A percentile compares a stretch with the other conserved stretches of the same genome.
These are phyloP conservation scores for Echinometra lucunter DNA, from an alignment of 53 echinoderm and acorn worm genomes.

Conservation along the genomic window DNA sequence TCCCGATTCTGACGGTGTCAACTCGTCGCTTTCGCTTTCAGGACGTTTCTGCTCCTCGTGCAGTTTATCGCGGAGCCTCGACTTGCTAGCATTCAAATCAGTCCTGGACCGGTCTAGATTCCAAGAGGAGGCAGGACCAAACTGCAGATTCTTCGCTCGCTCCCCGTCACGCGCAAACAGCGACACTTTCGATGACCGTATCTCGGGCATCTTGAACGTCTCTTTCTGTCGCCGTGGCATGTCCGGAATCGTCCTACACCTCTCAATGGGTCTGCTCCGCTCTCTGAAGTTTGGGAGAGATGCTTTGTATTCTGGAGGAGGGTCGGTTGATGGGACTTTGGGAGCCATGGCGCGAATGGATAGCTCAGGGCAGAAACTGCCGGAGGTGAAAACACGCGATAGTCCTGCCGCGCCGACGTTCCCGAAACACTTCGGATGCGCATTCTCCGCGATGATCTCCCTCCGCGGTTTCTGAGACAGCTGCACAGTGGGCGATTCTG, in stretches of 20 bases:
- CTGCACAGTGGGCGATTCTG: neutral
- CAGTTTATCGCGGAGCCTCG: conserved; percentile 29
- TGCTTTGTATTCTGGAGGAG: neutral
- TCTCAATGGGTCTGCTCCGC: neutral
- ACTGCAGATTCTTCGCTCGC: conserved; percentile 12
- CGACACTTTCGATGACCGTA: conserved; percentile 23
- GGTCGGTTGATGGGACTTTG: neutral
- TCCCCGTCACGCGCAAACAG: conserved; percentile 44
- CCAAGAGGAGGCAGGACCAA: conserved; percentile 6
- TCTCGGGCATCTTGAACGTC: conserved; percentile 31
- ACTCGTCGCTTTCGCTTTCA: conserved; percentile 61
- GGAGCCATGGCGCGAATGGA: conserved; percentile 52
- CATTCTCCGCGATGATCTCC: conserved; percentile 62
- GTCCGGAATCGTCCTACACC: neutral
- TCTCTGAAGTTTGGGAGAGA: neutral
- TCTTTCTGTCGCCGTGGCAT: neutral
- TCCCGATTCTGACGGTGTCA: conserved; percentile 60
- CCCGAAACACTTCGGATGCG: conserved; percentile 62
- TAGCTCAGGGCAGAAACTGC: conserved; percentile 53
- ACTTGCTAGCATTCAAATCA: neutral
- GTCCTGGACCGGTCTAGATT: neutral
- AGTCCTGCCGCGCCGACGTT: conserved; percentile 60
- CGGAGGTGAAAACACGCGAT: conserved; percentile 60
- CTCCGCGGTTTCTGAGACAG: conserved; percentile 18
- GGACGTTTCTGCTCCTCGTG: conserved; percentile 33